Conservation (phyloP, 2,888 invertebrate genomes). For the Eupithecia exiguata region DNA sequence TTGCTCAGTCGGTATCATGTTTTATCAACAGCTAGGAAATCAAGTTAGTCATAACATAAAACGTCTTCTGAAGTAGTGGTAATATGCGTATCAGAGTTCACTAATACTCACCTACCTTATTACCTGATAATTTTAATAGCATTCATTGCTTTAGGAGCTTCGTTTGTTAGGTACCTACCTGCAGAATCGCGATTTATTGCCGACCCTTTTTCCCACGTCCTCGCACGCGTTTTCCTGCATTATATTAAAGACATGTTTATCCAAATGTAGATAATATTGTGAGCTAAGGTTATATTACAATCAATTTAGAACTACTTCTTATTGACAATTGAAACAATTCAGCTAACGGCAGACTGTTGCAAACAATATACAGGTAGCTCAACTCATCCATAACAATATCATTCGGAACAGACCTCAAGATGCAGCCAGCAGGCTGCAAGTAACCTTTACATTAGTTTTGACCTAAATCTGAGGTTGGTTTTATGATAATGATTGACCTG, state of each 20-base stretch:
- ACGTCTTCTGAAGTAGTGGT: not conserved
- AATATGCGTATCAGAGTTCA: not conserved
- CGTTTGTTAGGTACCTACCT: not conserved
- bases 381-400: no score
- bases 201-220: not conserved
- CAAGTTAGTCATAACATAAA: not conserved
- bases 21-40: constrained; percentile 1
- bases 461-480: no score
- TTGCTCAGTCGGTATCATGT: not conserved
- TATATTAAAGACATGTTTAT: not conserved
- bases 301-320: no score
- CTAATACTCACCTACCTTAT: not conserved
- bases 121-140: no score
- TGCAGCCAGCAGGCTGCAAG: no score
- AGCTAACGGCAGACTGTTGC: no score
- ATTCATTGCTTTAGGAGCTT: not conserved
- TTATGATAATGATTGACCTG: no score
- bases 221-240: not conserved
- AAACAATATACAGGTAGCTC: no score
- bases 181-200: not conserved
- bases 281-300: not conserved
- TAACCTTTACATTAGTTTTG: no score
- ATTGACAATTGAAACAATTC: no score
- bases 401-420: no score
- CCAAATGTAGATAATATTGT: not conserved